These are phyloP conservation scores for Ornithoptera priamus DNA, from an alignment of 2,888 invertebrate species.

Conservation along the genomic window DNA sequence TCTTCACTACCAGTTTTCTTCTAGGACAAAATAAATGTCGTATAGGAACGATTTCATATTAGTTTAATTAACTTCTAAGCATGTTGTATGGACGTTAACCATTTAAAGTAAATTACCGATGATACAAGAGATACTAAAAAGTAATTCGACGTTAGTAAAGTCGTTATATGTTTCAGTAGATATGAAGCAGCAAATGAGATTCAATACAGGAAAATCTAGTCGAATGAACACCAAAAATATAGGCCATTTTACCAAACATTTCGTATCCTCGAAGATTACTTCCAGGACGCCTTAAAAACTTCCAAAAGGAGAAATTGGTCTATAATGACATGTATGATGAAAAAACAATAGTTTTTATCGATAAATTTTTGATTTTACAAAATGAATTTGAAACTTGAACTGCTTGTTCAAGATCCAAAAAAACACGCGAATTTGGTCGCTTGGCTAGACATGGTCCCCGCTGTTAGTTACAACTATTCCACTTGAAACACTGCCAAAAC, in stretches of 20 bases:
- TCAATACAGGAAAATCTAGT: constrained; percentile 19
- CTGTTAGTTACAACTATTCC: not conserved
- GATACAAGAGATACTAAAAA: not conserved
- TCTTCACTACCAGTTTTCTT: no score
- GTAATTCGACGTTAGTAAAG: not conserved
- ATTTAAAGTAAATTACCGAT: not conserved
- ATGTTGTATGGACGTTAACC: not conserved
- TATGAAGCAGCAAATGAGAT: constrained; percentile 18
- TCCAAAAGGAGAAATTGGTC: not conserved
- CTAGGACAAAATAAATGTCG: no score
- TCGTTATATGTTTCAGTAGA: constrained; percentile 9
- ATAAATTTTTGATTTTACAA: not conserved
- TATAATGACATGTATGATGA: not conserved
- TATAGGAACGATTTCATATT: not conserved
- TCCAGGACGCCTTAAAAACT: constrained; percentile 3
- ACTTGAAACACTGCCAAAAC: constrained; percentile 1
- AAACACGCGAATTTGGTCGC: not conserved
- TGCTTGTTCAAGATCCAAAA: not conserved
- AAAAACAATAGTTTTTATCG: not conserved
- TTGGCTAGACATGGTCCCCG: not conserved
- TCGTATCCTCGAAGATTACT: constrained; percentile 13
- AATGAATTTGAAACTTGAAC: not conserved
- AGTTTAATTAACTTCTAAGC: not conserved
- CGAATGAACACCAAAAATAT: constrained; percentile 14
- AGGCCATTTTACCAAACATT: constrained; percentile 20